Evolutionary conservation across 2,797 vertebrate species (phyloP), one percentile per base, ranked within the genome.

Genomic region (Mycteria americana): DNA sequence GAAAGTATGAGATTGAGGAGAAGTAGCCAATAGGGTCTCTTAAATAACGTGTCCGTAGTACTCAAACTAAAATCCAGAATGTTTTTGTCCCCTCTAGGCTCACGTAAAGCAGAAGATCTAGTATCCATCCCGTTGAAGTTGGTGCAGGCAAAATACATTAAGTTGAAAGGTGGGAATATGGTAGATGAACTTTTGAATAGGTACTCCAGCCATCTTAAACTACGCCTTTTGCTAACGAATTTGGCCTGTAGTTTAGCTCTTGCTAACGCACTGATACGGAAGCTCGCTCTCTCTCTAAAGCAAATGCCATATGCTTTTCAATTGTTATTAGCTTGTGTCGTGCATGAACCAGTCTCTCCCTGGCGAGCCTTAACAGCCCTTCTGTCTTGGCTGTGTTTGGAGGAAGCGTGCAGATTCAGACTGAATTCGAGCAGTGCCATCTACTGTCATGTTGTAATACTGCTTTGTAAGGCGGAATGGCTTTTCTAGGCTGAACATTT

Each of bases 241-340:
- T 62, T 74, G 53, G 25, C 18, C 50, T 21, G 33, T 14, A 51
- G 41, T 37, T 84, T 45, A 69, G 43, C 43, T 88, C 56, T 83
- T 85, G 51, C 60, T 57, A 15, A 62, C 43, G 45, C 43, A 35
- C n/a, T 23, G 46, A 15, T 37, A 8, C 0, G 3, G 57, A 81
- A 84, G 16, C 0, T 0, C 0, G 0, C 6, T 0, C 16, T 39
- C 21, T 35, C 16, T 50, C 31, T 41, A 16, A 57, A 85, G 60
- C 18, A 74, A 63, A 81, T 24, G 25, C 13, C 18, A 0, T 11
- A 3, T 5, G 33, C 10, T 35, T 33, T 72, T 65, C 10, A 31
- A 10, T 22, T 18, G 33, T 35, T 83, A 19, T 0, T 24, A 18
- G 21, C 11, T 28, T 12, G 35, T 30, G 62, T 68, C 1, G 1